These are phyloP conservation scores for Manduca sexta DNA, from an alignment of 1,140 invertebrate genomes.

Conservation along the genomic window DNA sequence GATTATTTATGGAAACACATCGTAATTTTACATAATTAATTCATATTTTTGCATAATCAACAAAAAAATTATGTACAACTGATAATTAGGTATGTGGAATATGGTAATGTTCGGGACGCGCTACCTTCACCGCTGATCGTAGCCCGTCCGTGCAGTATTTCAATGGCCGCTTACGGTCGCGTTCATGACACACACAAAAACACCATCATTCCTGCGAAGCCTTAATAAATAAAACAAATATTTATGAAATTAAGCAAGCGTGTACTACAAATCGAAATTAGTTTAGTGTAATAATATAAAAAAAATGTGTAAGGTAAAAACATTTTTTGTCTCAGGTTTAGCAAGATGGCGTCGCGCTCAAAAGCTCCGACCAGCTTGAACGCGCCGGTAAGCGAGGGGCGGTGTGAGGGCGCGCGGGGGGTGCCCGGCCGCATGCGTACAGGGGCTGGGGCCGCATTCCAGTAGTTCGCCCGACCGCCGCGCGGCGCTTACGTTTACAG, in stretches of 20 bases:
- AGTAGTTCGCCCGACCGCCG: constrained; percentile 60
- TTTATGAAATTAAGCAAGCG: neutral
- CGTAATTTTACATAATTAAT: neutral
- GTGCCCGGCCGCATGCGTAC: constrained; percentile 55
- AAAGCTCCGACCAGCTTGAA: constrained; percentile 46
- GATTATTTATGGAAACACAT: constrained; percentile 1
- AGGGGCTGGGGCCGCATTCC: constrained; percentile 51
- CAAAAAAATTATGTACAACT: neutral
- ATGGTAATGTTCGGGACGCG: neutral
- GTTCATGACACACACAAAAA: constrained; percentile 17
- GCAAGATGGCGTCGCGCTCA: constrained; percentile 24
- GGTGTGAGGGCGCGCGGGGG: constrained; percentile 28
- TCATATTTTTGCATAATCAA: constrained; percentile 3
- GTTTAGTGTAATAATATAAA: neutral
- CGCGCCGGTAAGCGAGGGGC: constrained; percentile 35
- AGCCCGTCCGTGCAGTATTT: constrained; percentile 11
- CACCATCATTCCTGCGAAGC: constrained; percentile 12
- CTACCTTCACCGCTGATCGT: neutral
- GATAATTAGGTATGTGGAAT: constrained; percentile 1
- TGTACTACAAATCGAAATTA: neutral
- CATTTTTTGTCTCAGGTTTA: neutral
- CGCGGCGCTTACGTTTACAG: constrained; percentile 41
- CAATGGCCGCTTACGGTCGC: constrained; percentile 17
- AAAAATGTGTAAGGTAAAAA: neutral
- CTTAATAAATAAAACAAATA: constrained; percentile 2